These are phyloP conservation scores for Beris chalybata DNA, from an alignment of 2,888 invertebrate genomes.

Conservation along the genomic window DNA sequence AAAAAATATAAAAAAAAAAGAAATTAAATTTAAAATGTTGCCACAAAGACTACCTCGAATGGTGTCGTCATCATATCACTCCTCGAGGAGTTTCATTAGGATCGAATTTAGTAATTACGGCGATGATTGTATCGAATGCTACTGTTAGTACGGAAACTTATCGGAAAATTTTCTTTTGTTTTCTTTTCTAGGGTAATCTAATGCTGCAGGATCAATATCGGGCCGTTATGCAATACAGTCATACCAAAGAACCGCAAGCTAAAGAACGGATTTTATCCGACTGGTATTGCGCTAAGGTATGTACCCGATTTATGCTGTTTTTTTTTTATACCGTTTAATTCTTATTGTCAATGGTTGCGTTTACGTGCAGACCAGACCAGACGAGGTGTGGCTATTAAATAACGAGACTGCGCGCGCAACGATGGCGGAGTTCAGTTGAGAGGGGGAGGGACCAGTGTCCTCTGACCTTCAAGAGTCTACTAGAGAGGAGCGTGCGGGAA, in stretches of 20 bases:
- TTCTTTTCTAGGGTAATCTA: conserved; percentile 69
- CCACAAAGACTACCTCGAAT: conserved; percentile 26
- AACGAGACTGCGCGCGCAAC: no score
- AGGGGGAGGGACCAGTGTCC: no score
- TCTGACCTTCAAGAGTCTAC: no score
- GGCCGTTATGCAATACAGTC: conserved; percentile 75
- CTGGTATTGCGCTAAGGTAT: conserved; percentile 70
- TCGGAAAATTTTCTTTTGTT: conserved; percentile 45
- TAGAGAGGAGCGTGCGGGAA: no score
- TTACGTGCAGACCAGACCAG: no score
- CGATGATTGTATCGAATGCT: conserved; percentile 42
- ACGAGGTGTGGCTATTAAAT: no score
- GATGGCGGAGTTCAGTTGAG: no score
- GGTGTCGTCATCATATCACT: conserved; percentile 36
- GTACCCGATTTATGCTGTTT: conserved; percentile 31
- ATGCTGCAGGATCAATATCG: conserved; percentile 73
- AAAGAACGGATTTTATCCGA: conserved; percentile 57
- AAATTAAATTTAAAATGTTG: conserved; percentile 17
- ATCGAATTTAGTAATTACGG: conserved; percentile 40
- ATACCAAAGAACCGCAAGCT: conserved; percentile 64
- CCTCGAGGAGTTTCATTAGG: conserved; percentile 40
- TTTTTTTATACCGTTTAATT: background rate
- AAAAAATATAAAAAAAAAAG: conserved; percentile 15
- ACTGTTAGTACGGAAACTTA: conserved; percentile 37
- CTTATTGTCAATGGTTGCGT: no score